phyloP scores from a whole-genome alignment of 1,140 invertebrate genomes.

The Pogonus chalceus region DNA sequence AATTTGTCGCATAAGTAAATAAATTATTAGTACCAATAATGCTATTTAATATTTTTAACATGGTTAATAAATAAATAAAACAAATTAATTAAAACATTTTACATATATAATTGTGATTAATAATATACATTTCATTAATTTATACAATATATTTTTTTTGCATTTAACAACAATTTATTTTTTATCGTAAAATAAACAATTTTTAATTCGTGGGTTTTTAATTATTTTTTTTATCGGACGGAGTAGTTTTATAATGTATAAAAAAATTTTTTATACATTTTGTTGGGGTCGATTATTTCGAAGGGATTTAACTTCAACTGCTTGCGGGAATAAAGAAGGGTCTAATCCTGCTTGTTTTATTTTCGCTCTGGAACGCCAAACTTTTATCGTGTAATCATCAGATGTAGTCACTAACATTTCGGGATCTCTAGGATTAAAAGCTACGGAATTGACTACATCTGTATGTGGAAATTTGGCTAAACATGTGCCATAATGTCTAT shows the following conservation, averaged over 20 bases:
- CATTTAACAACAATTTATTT: neutral
- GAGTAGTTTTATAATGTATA: neutral
- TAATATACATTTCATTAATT: no score
- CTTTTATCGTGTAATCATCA: slow-evolving; percentile 72
- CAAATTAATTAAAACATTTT: no score
- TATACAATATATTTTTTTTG: neutral
- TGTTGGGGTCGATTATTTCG: slow-evolving; percentile 5
- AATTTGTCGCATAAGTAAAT: no score
- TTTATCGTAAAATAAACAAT: neutral
- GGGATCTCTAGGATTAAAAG: slow-evolving; percentile 73
- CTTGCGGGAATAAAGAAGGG: slow-evolving; percentile 20
- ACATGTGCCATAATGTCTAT: slow-evolving; percentile 74
- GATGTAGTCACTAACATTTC: slow-evolving; percentile 81
- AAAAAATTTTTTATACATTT: neutral
- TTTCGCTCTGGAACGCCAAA: slow-evolving; percentile 50
- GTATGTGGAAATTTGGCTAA: slow-evolving; percentile 66
- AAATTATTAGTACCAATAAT: no score
- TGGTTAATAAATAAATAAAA: no score
- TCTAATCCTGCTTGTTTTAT: slow-evolving; percentile 33
- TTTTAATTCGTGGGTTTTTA: neutral
- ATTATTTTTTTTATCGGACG: neutral
- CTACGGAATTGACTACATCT: slow-evolving; percentile 80
- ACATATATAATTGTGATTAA: no score
- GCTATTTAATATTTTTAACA: no score
- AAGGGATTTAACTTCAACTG: slow-evolving; percentile 25